Conservation (phyloP, 37 sponge, comb jelly and placozoan species). For the Theonella swinhoei region DNA sequence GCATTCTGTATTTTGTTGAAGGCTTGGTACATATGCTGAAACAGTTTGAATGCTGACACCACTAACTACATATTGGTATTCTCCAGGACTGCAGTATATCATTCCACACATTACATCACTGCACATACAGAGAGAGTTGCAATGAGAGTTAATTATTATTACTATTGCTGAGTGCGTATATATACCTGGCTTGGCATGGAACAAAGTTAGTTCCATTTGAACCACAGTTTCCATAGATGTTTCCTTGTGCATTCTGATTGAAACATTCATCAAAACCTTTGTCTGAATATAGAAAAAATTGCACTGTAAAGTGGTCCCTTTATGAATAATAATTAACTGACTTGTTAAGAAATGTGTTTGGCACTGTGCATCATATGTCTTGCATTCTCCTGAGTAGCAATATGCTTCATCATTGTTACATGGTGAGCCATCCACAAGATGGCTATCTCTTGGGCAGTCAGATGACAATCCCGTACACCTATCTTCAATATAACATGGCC, state of each 20-base stretch:
- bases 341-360: neutral
- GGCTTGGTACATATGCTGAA: no score
- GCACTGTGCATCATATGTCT: slow-evolving; percentile 34
- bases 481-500: slow-evolving; percentile 58
- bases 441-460: slow-evolving; percentile 50
- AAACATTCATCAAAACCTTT: slow-evolving; percentile 19
- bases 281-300: neutral
- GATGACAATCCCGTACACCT: slow-evolving; percentile 39
- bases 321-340: neutral
- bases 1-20: no score
- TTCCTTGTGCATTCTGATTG: slow-evolving; percentile 25
- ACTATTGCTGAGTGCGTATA: no score
- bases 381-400: slow-evolving; percentile 46
- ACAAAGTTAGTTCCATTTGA: slow-evolving; percentile 1
- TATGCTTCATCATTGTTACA: slow-evolving; percentile 43
- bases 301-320: no score
- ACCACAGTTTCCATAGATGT: slow-evolving; percentile 59
- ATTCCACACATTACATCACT: no score
- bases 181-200: slow-evolving; percentile 30
- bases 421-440: slow-evolving; percentile 23
- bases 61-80: no score
- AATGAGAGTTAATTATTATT: no score
- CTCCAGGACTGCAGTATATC: no score
- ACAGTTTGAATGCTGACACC: no score
- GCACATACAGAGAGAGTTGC: no score